These are phyloP conservation scores for Xylocampa areola DNA, from an alignment of 2,888 invertebrate species.

Conservation along the genomic window DNA sequence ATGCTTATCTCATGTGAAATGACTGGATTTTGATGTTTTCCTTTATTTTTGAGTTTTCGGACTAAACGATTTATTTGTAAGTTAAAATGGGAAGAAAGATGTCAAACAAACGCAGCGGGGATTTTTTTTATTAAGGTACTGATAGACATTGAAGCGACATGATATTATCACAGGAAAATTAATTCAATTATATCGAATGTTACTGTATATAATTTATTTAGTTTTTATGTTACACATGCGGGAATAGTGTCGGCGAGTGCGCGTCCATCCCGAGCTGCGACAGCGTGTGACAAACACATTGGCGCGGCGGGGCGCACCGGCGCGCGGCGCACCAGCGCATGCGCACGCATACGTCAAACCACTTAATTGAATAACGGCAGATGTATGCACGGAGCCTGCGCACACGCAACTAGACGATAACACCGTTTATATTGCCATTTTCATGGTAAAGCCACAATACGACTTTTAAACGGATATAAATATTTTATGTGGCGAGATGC, in stretches of 20 bases:
- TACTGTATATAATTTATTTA: constrained; percentile 28
- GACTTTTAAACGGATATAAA: constrained; percentile 52
- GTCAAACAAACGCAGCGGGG: background rate
- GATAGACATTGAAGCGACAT: background rate
- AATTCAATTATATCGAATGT: constrained; percentile 27
- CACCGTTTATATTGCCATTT: constrained; percentile 52
- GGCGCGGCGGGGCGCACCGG: constrained; percentile 29
- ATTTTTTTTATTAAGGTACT: background rate
- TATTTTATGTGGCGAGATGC: constrained; percentile 51
- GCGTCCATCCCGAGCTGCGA: background rate
- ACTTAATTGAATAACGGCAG: constrained; percentile 68
- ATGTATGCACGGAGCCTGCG: constrained; percentile 12
- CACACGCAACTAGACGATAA: constrained; percentile 19
- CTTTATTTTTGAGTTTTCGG: too few relatives aligned
- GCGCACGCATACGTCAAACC: constrained; percentile 59
- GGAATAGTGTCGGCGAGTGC: constrained; percentile 19
- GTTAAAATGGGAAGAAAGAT: background rate
- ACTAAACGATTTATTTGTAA: too few relatives aligned
- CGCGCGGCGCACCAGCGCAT: constrained; percentile 53
- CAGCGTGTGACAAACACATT: constrained; percentile 28
- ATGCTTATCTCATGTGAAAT: too few relatives aligned
- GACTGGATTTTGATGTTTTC: too few relatives aligned
- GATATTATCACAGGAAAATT: constrained; percentile 4
- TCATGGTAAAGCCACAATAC: constrained; percentile 47
- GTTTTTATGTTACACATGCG: constrained; percentile 30